Evolutionary conservation across 2,113 vertebrate genomes (phyloP).

Genomic region (Pachypanchax playfairii): DNA sequence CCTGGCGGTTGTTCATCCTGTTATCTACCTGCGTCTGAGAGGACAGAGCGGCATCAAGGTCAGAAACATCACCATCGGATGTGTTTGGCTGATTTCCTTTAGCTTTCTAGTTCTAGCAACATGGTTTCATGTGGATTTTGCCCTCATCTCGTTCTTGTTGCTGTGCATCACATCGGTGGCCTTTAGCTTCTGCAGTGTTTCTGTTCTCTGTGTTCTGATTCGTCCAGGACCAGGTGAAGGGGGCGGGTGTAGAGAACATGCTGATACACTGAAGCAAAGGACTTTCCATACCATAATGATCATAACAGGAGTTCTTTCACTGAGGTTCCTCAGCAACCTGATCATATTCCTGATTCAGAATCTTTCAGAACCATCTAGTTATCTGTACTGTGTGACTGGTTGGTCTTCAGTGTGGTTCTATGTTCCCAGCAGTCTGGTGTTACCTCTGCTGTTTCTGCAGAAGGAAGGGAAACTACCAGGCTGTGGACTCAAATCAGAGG

Average conservation of each 20-base stretch:
- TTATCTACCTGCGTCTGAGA: conserved; percentile 22
- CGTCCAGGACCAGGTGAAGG: background rate
- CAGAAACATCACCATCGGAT: conserved; percentile 7
- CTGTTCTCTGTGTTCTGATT: conserved; percentile 17
- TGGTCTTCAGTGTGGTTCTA: background rate
- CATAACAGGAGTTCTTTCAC: background rate
- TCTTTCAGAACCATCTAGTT: background rate
- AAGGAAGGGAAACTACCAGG: background rate
- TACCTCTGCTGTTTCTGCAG: conserved; percentile 14
- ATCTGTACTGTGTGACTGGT: background rate
- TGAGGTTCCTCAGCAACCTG: background rate
- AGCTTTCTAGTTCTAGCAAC: rapidly evolving
- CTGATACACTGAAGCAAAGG: background rate
- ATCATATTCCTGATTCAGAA: background rate
- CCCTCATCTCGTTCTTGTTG: background rate
- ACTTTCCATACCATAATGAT: background rate
- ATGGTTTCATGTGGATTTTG: background rate
- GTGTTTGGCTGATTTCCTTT: conserved; percentile 16
- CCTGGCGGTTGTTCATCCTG: conserved; percentile 30
- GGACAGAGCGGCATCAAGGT: background rate
- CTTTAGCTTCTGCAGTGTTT: background rate
- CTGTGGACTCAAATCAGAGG: background rate
- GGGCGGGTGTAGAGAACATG: background rate
- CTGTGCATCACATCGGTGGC: background rate
- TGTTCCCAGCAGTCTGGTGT: conserved; percentile 14